phyloP scores from a whole-genome alignment of 2,113 vertebrate genomes.

The Pachypanchax playfairii region DNA sequence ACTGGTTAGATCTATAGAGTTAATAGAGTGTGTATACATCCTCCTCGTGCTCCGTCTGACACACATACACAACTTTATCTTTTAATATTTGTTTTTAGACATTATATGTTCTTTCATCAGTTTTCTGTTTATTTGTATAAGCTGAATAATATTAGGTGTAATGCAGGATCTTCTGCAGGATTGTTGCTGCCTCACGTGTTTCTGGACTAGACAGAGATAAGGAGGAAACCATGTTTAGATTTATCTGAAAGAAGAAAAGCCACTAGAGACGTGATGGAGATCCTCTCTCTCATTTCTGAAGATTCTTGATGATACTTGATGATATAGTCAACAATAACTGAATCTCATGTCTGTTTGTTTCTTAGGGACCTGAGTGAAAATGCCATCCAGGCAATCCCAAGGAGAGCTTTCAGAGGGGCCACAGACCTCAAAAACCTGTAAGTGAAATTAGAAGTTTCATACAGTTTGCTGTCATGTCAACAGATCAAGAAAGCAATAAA shows the following conservation, averaged over 20 bases:
- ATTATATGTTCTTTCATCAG: too few relatives aligned
- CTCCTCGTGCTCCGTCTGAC: slow-evolving; percentile 45
- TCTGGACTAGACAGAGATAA: slow-evolving; percentile 33
- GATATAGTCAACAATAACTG: background rate
- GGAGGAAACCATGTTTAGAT: slow-evolving; percentile 11
- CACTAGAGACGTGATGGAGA: too few relatives aligned
- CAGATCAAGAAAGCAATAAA: too few relatives aligned
- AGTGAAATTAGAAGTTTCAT: slow-evolving; percentile 56
- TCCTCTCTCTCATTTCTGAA: background rate
- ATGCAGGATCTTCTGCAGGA: background rate
- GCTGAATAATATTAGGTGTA: background rate
- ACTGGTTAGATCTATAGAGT: slow-evolving; percentile 38
- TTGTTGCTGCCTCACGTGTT: background rate
- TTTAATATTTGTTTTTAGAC: too few relatives aligned
- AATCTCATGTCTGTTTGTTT: background rate
- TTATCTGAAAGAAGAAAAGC: background rate
- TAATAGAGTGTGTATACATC: slow-evolving; percentile 61
- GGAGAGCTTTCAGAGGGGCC: slow-evolving; percentile 94
- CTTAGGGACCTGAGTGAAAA: slow-evolving; percentile 97
- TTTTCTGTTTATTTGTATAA: too few relatives aligned
- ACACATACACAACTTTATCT: slow-evolving; percentile 27
- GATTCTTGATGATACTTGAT: background rate
- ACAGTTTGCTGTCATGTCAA: too few relatives aligned
- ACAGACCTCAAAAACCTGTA: slow-evolving; percentile 95
- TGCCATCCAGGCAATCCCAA: slow-evolving; percentile 89